Evolutionary conservation across 2,888 invertebrate species (phyloP), one percentile per base, ranked within the genome.

Genomic region (Schrankia costaestrigalis): DNA sequence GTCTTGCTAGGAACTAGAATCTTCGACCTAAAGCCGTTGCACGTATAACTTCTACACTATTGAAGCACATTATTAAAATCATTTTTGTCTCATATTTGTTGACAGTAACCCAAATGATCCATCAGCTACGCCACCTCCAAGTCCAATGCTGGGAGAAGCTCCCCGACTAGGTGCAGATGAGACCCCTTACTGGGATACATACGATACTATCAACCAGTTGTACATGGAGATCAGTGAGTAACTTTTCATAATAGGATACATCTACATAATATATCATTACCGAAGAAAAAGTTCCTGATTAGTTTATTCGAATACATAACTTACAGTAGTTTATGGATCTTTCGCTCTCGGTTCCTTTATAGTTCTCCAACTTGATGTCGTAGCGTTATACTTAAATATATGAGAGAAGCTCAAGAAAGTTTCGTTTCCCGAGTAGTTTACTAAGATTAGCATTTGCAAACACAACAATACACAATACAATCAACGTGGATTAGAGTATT

Each of bases 191-290:
- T 96, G 96, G 96, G 96, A 96, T 77, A 93, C 95, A 13, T 96
- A 95, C 78, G 96, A 96, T 78, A 93, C 95, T 50, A 95, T 96
- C 76, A 96, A 96, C 86, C 96, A 96, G 75, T 91, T 95, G 35
- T 96, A 96, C 78, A 90, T 96, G 80, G 95, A 93, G 85, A 87
- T 93, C 73, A 92, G 93, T 93, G 80, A 81, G 90, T 82, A 63
- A 43, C 50, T 45, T 51, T 46, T 51, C 47, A 40, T 40, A 36
- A 42, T 35, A 21, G 25, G 34, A 7, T 21, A 12, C 12, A 25
- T 22, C 3, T 31, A 17, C 25, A 29, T 25, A 4, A 11, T 3
- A 26, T 30, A 36, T 31, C 11, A 26, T 22, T 29, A 11, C 10
- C 25, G n/a, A 28, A 14, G 31, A 27, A 43, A 39, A 56, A 56